Evolutionary conservation across 2,113 vertebrate genomes (phyloP).

Genomic region (Ictalurus furcatus): DNA sequence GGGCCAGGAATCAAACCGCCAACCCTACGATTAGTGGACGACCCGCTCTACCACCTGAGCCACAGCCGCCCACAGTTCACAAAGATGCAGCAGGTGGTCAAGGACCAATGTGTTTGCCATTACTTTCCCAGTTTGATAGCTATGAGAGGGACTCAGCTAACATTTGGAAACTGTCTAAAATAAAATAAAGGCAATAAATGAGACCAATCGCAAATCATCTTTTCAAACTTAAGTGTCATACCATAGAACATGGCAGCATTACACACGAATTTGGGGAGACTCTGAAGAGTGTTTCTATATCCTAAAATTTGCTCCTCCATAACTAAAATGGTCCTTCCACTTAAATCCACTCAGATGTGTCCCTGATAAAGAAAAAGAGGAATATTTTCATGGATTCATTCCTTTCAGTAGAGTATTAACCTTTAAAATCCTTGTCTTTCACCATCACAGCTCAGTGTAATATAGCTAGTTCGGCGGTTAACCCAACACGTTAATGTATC

Average conservation of each 20-base stretch:
- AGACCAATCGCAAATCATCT: not conserved
- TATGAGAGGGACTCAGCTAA: not conserved
- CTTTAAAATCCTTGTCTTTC: not conserved
- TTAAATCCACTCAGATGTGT: not conserved
- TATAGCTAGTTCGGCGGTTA: slow-evolving; percentile 20
- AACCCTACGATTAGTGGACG: no score
- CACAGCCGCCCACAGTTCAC: no score
- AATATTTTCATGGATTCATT: slow-evolving; percentile 33
- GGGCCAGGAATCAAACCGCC: no score
- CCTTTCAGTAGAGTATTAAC: slow-evolving; percentile 26
- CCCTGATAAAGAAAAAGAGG: not conserved
- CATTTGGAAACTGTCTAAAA: not conserved
- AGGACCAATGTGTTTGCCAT: not conserved
- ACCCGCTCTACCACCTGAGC: no score
- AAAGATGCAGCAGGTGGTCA: not conserved
- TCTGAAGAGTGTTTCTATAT: not conserved
- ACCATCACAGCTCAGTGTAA: slow-evolving; percentile 15
- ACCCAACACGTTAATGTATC: slow-evolving; percentile 29
- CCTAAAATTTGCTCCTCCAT: not conserved
- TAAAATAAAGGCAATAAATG: not conserved
- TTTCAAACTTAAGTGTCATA: not conserved
- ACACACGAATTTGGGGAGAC: not conserved
- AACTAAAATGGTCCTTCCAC: not conserved
- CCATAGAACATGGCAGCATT: not conserved
- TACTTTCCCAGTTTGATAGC: not conserved